Percentiles rank a stretch among this genome's conserved stretches.
These are phyloP conservation scores for Torymus tubicola DNA, from an alignment of 2,888 invertebrate genomes.

Conservation along the genomic window DNA sequence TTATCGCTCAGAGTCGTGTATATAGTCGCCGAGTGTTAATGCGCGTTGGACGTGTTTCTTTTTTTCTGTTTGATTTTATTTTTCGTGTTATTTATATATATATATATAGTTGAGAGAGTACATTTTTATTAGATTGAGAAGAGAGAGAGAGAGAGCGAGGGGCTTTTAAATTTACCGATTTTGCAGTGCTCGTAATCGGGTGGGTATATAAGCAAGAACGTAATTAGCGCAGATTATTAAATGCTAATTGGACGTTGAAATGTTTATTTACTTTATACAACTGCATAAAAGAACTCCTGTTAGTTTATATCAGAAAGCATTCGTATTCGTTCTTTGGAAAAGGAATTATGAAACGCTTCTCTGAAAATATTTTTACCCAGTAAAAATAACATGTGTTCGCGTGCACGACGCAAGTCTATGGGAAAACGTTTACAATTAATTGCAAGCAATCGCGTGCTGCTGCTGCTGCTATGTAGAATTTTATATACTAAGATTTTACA, in stretches of 20 bases:
- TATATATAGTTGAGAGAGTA: not conserved
- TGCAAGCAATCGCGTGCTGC: no score
- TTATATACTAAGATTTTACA: no score
- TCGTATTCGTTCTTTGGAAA: no score
- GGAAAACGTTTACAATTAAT: no score
- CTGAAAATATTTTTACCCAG: no score
- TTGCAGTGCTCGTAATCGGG: constrained; percentile 22
- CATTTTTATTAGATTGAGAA: constrained; percentile 1
- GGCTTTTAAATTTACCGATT: constrained; percentile 24
- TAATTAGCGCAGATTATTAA: not conserved
- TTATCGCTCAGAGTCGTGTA: constrained; percentile 29
- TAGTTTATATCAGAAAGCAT: no score
- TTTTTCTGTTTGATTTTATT: constrained; percentile 10
- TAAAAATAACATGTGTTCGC: no score
- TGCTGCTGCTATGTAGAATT: no score
- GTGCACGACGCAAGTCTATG: no score
- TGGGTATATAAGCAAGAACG: not conserved
- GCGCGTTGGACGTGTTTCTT: not conserved
- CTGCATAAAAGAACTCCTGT: not conserved
- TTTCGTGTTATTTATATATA: no score
- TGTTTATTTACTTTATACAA: constrained; percentile 20
- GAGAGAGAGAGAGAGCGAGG: no score
- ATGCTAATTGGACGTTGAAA: constrained; percentile 36
- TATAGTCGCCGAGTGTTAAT: constrained; percentile 14
- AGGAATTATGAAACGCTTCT: no score